phyloP scores from a whole-genome alignment of 1,140 invertebrate species.

The Drosophila kikkawai region DNA sequence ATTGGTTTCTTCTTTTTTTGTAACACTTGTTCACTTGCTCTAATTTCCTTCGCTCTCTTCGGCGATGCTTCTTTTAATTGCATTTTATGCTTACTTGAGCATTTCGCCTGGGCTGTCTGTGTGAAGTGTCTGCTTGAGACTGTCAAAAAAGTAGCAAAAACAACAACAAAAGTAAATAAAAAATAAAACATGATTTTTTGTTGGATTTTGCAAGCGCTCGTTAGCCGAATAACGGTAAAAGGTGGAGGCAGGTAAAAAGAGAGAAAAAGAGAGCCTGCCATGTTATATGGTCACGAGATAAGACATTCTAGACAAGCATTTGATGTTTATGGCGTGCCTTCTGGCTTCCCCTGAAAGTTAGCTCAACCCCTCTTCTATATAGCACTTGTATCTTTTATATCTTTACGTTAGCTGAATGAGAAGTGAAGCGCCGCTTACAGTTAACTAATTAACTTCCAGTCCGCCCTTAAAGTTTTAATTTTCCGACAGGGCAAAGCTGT shows the following conservation, averaged over 20 bases:
- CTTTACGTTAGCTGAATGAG: constrained; percentile 44
- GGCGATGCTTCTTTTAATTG: constrained; percentile 39
- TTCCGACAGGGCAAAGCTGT: not conserved
- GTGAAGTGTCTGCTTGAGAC: constrained; percentile 56
- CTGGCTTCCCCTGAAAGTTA: not conserved
- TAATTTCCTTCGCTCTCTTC: constrained; percentile 42
- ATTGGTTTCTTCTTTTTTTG: not conserved
- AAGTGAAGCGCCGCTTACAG: constrained; percentile 48
- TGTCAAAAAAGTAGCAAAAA: constrained; percentile 43
- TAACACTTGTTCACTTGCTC: constrained; percentile 42
- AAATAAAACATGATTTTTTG: constrained; percentile 22
- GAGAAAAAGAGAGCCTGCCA: constrained; percentile 36
- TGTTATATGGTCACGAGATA: constrained; percentile 73
- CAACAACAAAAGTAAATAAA: constrained; percentile 14
- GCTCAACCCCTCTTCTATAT: not conserved
- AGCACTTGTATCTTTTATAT: constrained; percentile 24
- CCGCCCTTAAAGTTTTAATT: constrained; percentile 24
- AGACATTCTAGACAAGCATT: constrained; percentile 70
- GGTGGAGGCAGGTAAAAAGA: not conserved
- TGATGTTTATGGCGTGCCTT: constrained; percentile 56
- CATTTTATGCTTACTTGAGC: constrained; percentile 46
- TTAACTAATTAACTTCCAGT: constrained; percentile 60
- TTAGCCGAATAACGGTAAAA: constrained; percentile 61
- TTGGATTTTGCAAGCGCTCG: constrained; percentile 48
- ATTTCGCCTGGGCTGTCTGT: constrained; percentile 21